Conservation (phyloP, 1,140 invertebrate genomes). For the Sitophilus oryzae region DNA sequence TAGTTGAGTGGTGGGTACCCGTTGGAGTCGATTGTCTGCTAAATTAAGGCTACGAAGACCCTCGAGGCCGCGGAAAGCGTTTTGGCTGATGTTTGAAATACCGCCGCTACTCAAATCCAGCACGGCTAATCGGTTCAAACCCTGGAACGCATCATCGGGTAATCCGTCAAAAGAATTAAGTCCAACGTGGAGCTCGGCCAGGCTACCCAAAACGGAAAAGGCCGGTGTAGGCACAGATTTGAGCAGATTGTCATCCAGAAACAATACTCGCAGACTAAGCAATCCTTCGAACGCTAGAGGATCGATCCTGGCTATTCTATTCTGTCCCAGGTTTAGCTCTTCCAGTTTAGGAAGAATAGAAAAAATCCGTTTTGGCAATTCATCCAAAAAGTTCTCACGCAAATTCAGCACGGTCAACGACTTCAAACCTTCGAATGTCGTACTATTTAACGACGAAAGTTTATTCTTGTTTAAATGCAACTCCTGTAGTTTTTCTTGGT, state of each 20-base stretch:
- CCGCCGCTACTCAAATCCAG: slow-evolving; percentile 75
- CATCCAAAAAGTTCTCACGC: slow-evolving; percentile 74
- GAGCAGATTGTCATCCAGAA: slow-evolving; percentile 80
- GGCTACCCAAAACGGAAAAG: slow-evolving; percentile 61
- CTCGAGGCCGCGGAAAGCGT: slow-evolving; percentile 68
- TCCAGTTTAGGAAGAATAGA: slow-evolving; percentile 67
- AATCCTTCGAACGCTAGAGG: slow-evolving; percentile 72
- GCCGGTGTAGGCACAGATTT: slow-evolving; percentile 66
- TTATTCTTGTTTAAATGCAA: slow-evolving; percentile 80
- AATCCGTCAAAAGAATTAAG: slow-evolving; percentile 72
- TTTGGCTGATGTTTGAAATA: slow-evolving; percentile 65
- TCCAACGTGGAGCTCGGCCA: slow-evolving; percentile 78
- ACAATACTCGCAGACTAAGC: slow-evolving; percentile 65
- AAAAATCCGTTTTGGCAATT: slow-evolving; percentile 70
- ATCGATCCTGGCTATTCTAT: slow-evolving; percentile 76
- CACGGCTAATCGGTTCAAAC: slow-evolving; percentile 64
- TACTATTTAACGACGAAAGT: slow-evolving; percentile 70
- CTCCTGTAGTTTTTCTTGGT: slow-evolving; percentile 73
- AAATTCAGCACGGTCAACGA: slow-evolving; percentile 74
- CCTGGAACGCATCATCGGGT: slow-evolving; percentile 67
- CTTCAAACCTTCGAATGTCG: slow-evolving; percentile 71
- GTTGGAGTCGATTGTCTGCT: slow-evolving; percentile 67
- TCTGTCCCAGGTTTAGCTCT: slow-evolving; percentile 81
- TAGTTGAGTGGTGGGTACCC: slow-evolving; percentile 70
- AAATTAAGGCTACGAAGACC: slow-evolving; percentile 69